A percentile compares a stretch with the other conserved stretches of the same genome.
phyloP scores from a whole-genome alignment of 2,113 vertebrate genomes.

The Pseudopodoces humilis region DNA sequence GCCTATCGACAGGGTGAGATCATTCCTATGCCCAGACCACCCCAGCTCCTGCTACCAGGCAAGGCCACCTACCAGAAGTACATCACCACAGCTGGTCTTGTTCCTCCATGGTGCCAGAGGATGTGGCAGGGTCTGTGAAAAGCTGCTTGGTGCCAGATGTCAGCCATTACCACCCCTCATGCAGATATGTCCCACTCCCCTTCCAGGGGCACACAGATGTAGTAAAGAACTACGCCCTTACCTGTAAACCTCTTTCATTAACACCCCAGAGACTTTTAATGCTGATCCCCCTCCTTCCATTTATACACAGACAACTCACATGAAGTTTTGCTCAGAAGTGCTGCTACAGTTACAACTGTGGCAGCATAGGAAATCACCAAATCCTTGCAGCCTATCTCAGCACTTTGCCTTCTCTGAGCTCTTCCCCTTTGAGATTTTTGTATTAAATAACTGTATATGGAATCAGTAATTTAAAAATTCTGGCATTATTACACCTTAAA shows the following conservation, averaged over 20 bases:
- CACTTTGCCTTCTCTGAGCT: rapidly evolving
- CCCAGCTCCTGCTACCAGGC: not conserved
- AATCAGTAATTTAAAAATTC: not conserved
- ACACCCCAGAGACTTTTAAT: not conserved
- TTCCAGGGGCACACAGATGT: not conserved
- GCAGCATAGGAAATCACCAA: not conserved
- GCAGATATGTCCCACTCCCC: not conserved
- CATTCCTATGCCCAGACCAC: not conserved
- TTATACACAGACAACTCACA: not conserved
- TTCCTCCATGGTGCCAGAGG: rapidly evolving
- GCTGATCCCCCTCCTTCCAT: not conserved
- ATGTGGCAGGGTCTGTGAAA: rapidly evolving
- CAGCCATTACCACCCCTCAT: rapidly evolving
- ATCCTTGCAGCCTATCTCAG: not conserved
- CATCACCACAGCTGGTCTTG: not conserved
- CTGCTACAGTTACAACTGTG: not conserved
- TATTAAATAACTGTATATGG: not conserved
- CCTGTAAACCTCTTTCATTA: not conserved
- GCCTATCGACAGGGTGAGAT: not conserved
- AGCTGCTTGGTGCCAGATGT: not conserved
- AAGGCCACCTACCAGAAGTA: not conserved
- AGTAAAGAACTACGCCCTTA: not conserved
- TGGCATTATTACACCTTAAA: not conserved
- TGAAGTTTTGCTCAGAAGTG: not conserved
- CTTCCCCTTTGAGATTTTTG: not conserved